phyloP scores from a whole-genome alignment of 2,113 vertebrate genomes.

The Pseudorasbora parva region DNA sequence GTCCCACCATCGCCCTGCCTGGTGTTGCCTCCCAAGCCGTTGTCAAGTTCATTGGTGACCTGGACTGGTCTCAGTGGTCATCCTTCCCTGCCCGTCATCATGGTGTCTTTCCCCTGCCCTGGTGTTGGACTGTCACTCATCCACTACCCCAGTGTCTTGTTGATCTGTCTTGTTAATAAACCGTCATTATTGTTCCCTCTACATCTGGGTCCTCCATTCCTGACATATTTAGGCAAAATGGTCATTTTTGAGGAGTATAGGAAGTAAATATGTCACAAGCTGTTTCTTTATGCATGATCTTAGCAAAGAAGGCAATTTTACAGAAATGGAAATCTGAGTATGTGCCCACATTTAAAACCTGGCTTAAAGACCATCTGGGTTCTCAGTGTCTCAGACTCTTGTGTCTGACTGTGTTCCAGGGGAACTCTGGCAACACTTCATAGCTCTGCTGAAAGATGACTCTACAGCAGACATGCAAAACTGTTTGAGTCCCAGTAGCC shows the following conservation, averaged over 20 bases:
- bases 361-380: neutral
- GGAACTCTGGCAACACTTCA: conserved; percentile 19
- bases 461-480: conserved; percentile 10
- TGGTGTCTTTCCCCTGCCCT: too few relatives aligned
- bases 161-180: too few relatives aligned
- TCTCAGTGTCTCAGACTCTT: neutral
- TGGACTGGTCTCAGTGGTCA: too few relatives aligned
- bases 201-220: too few relatives aligned
- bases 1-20: too few relatives aligned
- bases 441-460: conserved; percentile 15
- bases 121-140: too few relatives aligned
- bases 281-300: neutral
- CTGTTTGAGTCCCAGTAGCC: neutral
- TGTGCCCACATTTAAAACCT: neutral
- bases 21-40: too few relatives aligned
- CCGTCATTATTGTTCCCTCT: too few relatives aligned
- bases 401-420: neutral
- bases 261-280: neutral
- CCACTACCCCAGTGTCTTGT: too few relatives aligned
- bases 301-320: neutral
- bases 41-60: too few relatives aligned
- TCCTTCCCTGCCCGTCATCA: too few relatives aligned
- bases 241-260: neutral
- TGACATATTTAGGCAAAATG: too few relatives aligned
- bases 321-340: neutral